Percentiles rank a stretch among this genome's conserved stretches.
Evolutionary conservation across 2,888 invertebrate species (phyloP).

Genomic region (Caenorhabditis plicata): DNA sequence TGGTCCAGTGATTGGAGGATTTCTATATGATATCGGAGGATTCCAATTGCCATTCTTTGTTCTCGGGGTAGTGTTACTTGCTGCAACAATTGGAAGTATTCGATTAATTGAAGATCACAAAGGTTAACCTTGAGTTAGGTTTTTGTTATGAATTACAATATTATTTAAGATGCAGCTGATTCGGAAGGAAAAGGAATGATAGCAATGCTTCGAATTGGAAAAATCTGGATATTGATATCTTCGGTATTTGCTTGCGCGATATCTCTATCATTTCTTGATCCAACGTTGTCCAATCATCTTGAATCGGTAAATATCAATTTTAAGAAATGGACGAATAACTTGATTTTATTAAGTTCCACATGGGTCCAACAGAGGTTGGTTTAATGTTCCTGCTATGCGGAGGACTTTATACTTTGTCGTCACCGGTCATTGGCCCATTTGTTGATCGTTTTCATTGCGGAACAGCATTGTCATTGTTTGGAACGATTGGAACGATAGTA

Average conservation of each 20-base stretch:
- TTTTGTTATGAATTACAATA: neutral
- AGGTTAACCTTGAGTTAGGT: conserved; percentile 24
- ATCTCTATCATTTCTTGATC: conserved; percentile 75
- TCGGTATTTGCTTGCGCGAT: conserved; percentile 64
- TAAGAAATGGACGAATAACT: neutral
- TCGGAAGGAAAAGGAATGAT: conserved; percentile 56
- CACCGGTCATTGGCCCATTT: conserved; percentile 61
- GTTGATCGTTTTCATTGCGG: conserved; percentile 54
- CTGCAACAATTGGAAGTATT: conserved; percentile 50
- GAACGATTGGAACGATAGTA: conserved; percentile 54
- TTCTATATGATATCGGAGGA: conserved; percentile 72
- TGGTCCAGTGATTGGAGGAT: conserved; percentile 86
- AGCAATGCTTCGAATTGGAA: conserved; percentile 54
- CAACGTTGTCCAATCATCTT: conserved; percentile 86
- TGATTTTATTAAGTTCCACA: conserved; percentile 53
- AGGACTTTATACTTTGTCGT: conserved; percentile 61
- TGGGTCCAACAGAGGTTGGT: conserved; percentile 62
- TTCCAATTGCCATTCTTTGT: conserved; percentile 60
- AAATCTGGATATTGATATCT: conserved; percentile 61
- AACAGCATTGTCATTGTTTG: conserved; percentile 58
- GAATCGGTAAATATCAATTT: conserved; percentile 44
- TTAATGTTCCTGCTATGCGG: conserved; percentile 64
- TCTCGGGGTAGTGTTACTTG: conserved; percentile 52
- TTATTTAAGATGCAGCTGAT: conserved; percentile 21
- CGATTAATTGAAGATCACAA: conserved; percentile 53